Percentiles rank a stretch among this genome's conserved stretches.
phyloP scores from a whole-genome alignment of 2,797 vertebrate species.

The Emydoidea blandingii region DNA sequence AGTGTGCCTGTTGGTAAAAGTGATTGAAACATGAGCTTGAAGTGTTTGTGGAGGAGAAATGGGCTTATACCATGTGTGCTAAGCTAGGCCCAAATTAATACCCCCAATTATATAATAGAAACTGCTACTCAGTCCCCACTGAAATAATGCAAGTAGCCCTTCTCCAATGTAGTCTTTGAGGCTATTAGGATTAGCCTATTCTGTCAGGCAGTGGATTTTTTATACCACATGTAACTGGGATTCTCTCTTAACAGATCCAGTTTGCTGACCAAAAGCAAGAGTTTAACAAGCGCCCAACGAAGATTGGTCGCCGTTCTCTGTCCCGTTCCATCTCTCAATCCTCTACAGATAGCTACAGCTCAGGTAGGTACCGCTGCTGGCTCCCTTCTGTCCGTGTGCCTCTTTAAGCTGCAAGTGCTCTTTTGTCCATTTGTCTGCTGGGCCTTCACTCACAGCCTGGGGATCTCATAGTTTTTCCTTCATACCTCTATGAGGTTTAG shows the following conservation, averaged over 20 bases:
- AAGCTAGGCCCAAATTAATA: rapidly evolving
- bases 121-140: rapidly evolving
- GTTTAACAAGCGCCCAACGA: slow-evolving; percentile 97
- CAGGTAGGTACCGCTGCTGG: slow-evolving; percentile 83
- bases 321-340: slow-evolving; percentile 99
- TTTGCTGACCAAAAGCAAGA: slow-evolving; percentile 99
- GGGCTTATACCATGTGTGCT: rapidly evolving
- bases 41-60: background rate
- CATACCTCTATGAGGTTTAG: rapidly evolving
- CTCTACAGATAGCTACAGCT: slow-evolving; percentile 99
- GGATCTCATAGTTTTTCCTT: rapidly evolving
- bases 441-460: background rate
- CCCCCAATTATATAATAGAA: rapidly evolving
- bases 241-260: slow-evolving; percentile 89
- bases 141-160: rapidly evolving
- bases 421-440: background rate
- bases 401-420: background rate
- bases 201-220: rapidly evolving
- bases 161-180: background rate
- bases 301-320: slow-evolving; percentile 96
- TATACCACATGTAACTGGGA: rapidly evolving
- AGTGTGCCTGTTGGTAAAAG: background rate
- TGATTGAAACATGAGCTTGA: background rate
- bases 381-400: rapidly evolving
- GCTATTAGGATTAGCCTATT: background rate